phyloP scores from a whole-genome alignment of 2,113 vertebrate species.

The Nymphicus hollandicus region DNA sequence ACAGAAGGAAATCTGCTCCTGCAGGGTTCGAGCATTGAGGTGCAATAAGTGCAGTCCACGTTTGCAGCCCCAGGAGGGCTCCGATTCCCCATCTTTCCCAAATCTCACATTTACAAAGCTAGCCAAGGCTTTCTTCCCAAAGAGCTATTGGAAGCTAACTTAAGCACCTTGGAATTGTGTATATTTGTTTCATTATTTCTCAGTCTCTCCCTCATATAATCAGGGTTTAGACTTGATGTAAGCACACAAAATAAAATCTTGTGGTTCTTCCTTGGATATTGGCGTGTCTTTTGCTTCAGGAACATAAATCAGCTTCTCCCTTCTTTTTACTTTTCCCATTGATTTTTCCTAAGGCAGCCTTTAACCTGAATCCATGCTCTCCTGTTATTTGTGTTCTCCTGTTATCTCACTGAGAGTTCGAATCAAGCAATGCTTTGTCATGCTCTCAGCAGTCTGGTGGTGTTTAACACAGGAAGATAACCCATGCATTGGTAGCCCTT shows the following conservation, averaged over 20 bases:
- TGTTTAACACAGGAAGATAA: background rate
- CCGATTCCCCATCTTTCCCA: background rate
- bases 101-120: background rate
- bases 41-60: fast-evolving
- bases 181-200: background rate
- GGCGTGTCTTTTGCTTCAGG: background rate
- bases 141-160: background rate
- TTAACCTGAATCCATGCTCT: background rate
- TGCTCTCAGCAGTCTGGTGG: background rate
- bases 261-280: background rate
- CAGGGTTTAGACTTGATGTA: background rate
- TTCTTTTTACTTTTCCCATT: background rate
- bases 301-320: background rate
- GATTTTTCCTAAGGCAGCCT: background rate
- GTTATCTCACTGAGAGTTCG: background rate
- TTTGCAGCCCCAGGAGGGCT: background rate
- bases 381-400: background rate
- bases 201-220: background rate
- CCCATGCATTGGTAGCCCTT: background rate
- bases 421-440: background rate
- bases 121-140: background rate
- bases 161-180: background rate
- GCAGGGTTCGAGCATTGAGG: fast-evolving
- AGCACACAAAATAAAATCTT: background rate
- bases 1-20: background rate